Evolutionary conservation across 2,888 invertebrate species (phyloP).

Genomic region (Chalcosyrphus nemorum): DNA sequence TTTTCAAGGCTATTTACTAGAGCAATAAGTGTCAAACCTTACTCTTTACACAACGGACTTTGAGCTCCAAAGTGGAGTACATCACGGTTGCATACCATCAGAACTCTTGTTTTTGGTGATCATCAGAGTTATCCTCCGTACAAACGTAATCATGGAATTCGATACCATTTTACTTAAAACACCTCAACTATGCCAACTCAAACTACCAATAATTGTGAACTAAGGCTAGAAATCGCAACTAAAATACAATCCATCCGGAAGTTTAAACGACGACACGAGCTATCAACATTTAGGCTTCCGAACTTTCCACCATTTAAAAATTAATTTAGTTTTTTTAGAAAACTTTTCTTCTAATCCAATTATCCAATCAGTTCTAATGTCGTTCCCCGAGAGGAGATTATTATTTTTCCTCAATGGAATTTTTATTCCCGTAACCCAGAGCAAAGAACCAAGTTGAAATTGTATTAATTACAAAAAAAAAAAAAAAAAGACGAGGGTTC

Average conservation of each 20-base stretch:
- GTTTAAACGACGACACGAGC: conserved; percentile 15
- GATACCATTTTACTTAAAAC: no score
- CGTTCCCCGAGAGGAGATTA: conserved; percentile 12
- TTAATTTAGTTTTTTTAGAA: not conserved
- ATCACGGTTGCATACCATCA: no score
- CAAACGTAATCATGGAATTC: no score
- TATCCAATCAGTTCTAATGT: not conserved
- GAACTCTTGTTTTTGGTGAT: no score
- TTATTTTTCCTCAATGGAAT: not conserved
- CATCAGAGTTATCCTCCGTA: no score
- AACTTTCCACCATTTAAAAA: conserved; percentile 10
- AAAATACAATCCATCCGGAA: not conserved
- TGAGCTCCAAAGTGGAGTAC: no score
- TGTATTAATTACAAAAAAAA: conserved; percentile 2
- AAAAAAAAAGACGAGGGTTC: not conserved
- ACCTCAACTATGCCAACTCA: no score
- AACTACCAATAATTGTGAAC: no score
- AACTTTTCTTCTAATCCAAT: conserved; percentile 18
- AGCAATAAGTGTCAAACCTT: no score
- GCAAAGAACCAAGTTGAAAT: not conserved
- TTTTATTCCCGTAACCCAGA: conserved; percentile 9
- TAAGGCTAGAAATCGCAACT: not conserved
- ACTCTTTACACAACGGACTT: no score
- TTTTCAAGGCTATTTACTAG: no score
- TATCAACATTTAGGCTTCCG: not conserved